Base-by-base conservation (phyloP, 2,797 vertebrate genomes). In the Lacerta agilis region DNA sequence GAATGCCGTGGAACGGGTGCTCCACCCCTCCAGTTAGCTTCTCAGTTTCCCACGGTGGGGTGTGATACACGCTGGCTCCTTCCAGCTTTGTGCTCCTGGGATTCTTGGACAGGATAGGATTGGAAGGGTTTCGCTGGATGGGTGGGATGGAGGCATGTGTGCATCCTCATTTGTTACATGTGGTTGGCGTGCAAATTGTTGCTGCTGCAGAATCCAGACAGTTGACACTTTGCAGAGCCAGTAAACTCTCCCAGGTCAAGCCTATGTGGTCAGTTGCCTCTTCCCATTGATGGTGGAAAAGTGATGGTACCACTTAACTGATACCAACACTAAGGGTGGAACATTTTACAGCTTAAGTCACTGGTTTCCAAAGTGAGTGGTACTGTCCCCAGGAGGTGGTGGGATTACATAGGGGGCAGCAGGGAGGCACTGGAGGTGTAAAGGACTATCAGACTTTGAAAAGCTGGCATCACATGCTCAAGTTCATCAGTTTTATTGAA, bases 21-120 rank as follows among this genome's bases (percentile, higher is more conserved):
- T 88, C 0, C 23, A 0, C 58, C 75, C 33, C 87, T 87, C 27
- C 3, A 10, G 66, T 75, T 55, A 90, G 89, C 73, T 90, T 38
- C 75, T 1, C 0, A 29, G 85, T 86, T 61, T 8, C 73, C 79
- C 41, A 36, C 75, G 20, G 18, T 80, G 87, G 64, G 25, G 10
- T 36, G 11, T 4, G 1, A 5, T 23, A 7, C 49, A 0, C 64
- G 45, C 29, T 91, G 83, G 79, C 85, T 86, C 89, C 88, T 93
- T 90, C 79, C 86, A 58, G 73, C 9, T 0, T 71, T 85, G 71
- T 89, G 81, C 82, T 90, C 84, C 92, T 18, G 0, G 77, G 23
- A 33, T 41, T 41, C 33, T 41, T n/a, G 15, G 33, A 11, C 41
- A 3, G 11, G 15, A 25, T 18, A 29, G n/a, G 49, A 41, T 7